Percentiles rank a stretch among this genome's conserved stretches.
phyloP scores from a whole-genome alignment of 1,140 invertebrate species.

The Drosophila paulistorum region DNA sequence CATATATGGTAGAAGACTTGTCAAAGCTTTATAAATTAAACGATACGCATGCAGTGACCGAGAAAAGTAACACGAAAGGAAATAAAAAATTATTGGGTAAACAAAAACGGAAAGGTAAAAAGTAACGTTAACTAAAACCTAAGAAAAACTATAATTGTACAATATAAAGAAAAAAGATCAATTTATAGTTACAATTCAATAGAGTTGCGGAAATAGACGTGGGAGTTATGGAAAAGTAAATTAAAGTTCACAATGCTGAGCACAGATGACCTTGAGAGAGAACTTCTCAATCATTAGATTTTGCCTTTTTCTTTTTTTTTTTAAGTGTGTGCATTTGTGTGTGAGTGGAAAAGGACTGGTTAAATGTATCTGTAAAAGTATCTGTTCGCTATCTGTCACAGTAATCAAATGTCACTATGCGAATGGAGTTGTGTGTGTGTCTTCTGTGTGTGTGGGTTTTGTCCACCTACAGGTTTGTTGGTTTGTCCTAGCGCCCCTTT shows the following conservation, averaged over 20 bases:
- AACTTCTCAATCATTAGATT: conserved; percentile 11
- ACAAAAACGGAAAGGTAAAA: conserved; percentile 15
- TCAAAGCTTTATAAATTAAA: conserved; percentile 21
- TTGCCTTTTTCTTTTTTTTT: conserved; percentile 8
- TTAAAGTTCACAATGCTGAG: conserved; percentile 20
- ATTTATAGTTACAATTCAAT: conserved; percentile 5
- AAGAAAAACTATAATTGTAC: neutral
- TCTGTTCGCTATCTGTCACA: neutral
- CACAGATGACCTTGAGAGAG: neutral
- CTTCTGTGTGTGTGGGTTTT: neutral
- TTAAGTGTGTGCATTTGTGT: conserved; percentile 12
- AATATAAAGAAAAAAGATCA: conserved; percentile 6
- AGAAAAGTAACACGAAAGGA: conserved; percentile 28
- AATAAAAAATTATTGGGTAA: conserved; percentile 14
- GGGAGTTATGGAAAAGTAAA: conserved; percentile 43
- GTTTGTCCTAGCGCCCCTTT: neutral
- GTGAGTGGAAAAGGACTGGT: conserved; percentile 7
- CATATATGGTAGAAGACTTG: conserved; percentile 29
- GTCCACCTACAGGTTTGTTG: neutral
- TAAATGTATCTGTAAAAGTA: conserved; percentile 13
- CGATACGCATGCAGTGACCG: conserved; percentile 31
- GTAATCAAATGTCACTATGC: neutral
- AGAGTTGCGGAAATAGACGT: conserved; percentile 24
- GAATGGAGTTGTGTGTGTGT: neutral
- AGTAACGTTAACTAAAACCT: conserved; percentile 12